Evolutionary conservation across 2,797 vertebrate species (phyloP).

Genomic region (Buceros bicornis): DNA sequence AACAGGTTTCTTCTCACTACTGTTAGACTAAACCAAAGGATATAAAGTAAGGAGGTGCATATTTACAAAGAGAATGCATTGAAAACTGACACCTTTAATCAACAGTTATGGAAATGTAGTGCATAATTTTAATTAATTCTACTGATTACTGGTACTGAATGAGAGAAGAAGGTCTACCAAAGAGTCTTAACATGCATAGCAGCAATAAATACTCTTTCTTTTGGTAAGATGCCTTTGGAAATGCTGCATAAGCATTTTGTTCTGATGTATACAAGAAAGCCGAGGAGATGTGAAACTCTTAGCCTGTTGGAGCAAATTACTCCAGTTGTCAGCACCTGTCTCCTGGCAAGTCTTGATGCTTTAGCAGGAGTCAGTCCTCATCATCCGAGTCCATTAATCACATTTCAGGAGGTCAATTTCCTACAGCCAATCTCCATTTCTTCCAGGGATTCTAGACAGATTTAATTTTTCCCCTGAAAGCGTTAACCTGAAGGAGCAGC

Average conservation of each 20-base stretch:
- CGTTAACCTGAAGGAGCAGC: constrained; percentile 69
- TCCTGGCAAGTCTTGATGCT: not conserved
- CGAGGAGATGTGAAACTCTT: not conserved
- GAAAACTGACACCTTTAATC: not conserved
- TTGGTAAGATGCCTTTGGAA: not conserved
- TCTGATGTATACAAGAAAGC: not conserved
- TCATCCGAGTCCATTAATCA: constrained; percentile 41
- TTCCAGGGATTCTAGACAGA: constrained; percentile 42
- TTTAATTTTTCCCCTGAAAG: constrained; percentile 65
- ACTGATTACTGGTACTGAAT: not conserved
- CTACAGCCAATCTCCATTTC: constrained; percentile 31
- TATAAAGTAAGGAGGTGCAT: not conserved
- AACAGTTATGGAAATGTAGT: not conserved
- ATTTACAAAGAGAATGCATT: not conserved
- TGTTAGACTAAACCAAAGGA: not conserved
- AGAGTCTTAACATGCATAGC: not conserved
- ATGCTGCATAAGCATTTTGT: not conserved
- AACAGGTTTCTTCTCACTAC: not conserved
- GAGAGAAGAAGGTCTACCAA: not conserved
- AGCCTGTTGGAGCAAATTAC: not conserved
- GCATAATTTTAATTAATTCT: not conserved
- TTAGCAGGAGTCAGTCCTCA: not conserved
- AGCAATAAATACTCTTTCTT: not conserved
- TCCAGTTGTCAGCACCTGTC: not conserved
- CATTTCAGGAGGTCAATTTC: constrained; percentile 38